Evolutionary conservation across 2,113 vertebrate genomes (phyloP), one percentile per base, ranked within the genome.

Genomic region (Otis tarda): DNA sequence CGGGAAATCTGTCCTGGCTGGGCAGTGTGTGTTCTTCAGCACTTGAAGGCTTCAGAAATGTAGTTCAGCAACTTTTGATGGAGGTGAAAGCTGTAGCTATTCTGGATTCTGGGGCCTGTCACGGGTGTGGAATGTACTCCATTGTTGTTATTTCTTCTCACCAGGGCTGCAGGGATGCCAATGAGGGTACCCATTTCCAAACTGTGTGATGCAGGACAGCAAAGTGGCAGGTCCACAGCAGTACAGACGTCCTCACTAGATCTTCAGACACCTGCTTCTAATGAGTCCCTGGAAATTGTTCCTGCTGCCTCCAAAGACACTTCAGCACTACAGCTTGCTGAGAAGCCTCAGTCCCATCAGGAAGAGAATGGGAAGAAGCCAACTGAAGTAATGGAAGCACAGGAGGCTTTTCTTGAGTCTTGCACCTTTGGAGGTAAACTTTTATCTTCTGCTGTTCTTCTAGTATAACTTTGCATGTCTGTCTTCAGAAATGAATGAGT

Each of bases 181-280:
- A 70, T 98, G 96, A 97, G 97, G 35, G 95, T 97, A 71, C 97
- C 92, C 3, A 5, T 96, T 64, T 91, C 91, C 35, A 83, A 90
- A 47, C 52, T 35, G 6, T 6, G 28, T 41, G 64, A 78, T 57
- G 45, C 61, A 78, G 71, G 81, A 73, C 73, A 64, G 73, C 65
- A 35, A 45, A 30, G 30, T 75, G 27, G 23, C 18, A 43, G 15
- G 31, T 81, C 61, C 39, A 39, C 7, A 67, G 30, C 39, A n/a
- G 19, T 71, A 69, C 75, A 31, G 6, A 64, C 23, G 31, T 61
- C 28, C 56, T 74, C 55, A 14, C 24, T 30, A 28, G 31, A 39
- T 50, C 22, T 69, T 90, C 74, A 76, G 50, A 65, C 7, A 45
- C n/a, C 43, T 82, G 35, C 55, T 91, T 84, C 59, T 53, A 79